Evolutionary conservation across 2,888 invertebrate species (phyloP), one percentile per base, ranked within the genome.

Genomic region (Gymnocheta viridis): DNA sequence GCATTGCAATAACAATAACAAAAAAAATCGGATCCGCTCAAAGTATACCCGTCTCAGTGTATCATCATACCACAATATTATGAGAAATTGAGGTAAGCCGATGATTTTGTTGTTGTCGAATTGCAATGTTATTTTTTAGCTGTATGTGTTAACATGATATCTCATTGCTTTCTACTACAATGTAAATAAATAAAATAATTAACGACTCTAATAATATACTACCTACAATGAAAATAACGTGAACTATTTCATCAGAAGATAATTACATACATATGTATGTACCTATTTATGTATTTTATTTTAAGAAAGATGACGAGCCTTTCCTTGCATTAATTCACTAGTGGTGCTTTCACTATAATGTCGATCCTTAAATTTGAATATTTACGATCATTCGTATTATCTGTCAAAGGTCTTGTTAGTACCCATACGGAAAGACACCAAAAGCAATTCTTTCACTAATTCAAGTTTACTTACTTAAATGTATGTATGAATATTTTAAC

Each of bases 41-140:
- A 76, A 76, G 56, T 82, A 72, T 60, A 41, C 49, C 60, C 49
- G 17, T 17, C 41, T 29, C 51, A 56, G 6, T 73, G 44, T 74
- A 51, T 35, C 35, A 54, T 64, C 69, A 64, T 70, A 77, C 17
- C 49, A 29, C 41, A 69, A 44, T 73, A 47, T 58, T 67, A 72
- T 78, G 73, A 73, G 73, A 73, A 78, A 78, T 72, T 66, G 67
- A 60, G 72, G 80, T 67, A 67, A 41, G 7, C 66, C 38, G 17
- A 78, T 60, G 24, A 19, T 58, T 19, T 62, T 49, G n/a, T n/a
- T 17, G 56, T 12, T 70, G 47, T 58, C 44, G 24, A 32, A 12
- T 44, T 78, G 17, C 19, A 72, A 22, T n/a, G 49, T 17, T 17
- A 38, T 24, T 35, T 49, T 22, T n/a, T 49, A 49, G 19, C 19